Conservation (phyloP, 2,113 vertebrate species). For the Saccopteryx bilineata region DNA sequence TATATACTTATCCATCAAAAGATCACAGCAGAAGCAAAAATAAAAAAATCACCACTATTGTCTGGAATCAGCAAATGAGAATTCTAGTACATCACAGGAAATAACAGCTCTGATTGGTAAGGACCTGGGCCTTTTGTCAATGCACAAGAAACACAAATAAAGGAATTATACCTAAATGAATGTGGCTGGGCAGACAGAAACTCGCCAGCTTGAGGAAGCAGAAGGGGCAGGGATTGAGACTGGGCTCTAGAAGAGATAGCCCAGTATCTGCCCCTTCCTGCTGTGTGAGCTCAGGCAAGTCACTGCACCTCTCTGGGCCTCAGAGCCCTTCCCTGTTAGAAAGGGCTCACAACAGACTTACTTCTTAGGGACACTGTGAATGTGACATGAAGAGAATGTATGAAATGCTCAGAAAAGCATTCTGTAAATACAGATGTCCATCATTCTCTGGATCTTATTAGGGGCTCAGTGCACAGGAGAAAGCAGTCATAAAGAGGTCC, state of each 20-base stretch:
- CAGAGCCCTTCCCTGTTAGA: background rate
- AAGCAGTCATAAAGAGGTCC: background rate
- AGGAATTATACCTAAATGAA: background rate
- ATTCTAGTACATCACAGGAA: accelerated
- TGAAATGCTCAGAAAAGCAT: background rate
- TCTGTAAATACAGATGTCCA: accelerated
- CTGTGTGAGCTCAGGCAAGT: background rate
- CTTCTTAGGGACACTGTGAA: background rate
- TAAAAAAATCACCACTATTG: background rate
- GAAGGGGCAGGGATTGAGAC: accelerated
- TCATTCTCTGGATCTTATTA: too few species aligned
- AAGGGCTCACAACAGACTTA: background rate
- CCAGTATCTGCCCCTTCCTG: background rate
- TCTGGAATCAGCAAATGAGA: background rate
- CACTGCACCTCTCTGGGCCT: background rate
- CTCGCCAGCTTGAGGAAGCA: accelerated
- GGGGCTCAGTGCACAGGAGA: accelerated
- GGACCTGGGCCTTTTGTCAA: accelerated
- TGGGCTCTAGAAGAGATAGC: background rate
- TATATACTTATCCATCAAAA: background rate
- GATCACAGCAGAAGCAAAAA: background rate
- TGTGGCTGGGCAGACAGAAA: background rate
- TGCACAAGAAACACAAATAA: too few species aligned
- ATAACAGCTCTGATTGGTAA: accelerated
- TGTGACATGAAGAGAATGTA: background rate